Conservation (phyloP, 2,888 invertebrate genomes). For the Scaptomyza parva region DNA sequence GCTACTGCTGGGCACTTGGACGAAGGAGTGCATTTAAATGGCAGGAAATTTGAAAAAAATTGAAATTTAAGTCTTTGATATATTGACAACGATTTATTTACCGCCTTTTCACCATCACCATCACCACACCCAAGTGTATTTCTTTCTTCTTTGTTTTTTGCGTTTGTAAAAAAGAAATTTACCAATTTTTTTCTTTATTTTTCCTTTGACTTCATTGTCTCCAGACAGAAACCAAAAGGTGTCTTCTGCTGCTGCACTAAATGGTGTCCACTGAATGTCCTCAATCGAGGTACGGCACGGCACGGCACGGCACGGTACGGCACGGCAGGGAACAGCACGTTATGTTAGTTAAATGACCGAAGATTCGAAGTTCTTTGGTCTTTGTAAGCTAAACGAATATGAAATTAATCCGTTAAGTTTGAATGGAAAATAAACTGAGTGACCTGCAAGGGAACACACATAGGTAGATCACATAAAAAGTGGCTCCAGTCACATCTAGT, state of each 20-base stretch:
- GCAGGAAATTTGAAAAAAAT: conserved; percentile 82
- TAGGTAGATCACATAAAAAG: too few relatives aligned
- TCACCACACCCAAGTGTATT: conserved; percentile 42
- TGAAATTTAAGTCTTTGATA: conserved; percentile 82
- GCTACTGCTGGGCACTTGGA: conserved; percentile 54
- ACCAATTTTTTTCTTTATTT: conserved; percentile 22
- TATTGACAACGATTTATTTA: conserved; percentile 77
- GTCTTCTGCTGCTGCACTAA: conserved; percentile 3
- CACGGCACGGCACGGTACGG: too few relatives aligned
- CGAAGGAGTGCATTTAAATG: conserved; percentile 80
- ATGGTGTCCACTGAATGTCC: conserved; percentile 9
- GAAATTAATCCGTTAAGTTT: background rate
- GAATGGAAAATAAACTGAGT: background rate
- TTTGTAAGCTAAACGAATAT: background rate
- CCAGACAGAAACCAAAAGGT: conserved; percentile 2
- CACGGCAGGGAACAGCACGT: too few relatives aligned
- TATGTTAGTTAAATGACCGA: background rate
- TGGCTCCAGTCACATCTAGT: too few relatives aligned
- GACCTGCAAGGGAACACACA: too few relatives aligned
- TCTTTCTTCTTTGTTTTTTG: conserved; percentile 29
- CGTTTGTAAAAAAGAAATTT: conserved; percentile 32
- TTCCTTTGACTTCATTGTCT: conserved; percentile 4
- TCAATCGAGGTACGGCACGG: too few relatives aligned
- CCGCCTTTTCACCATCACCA: conserved; percentile 54
- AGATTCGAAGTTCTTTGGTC: background rate